Evolutionary conservation across 2,888 invertebrate genomes (phyloP).

Genomic region (Macrosiphum euphorbiae): DNA sequence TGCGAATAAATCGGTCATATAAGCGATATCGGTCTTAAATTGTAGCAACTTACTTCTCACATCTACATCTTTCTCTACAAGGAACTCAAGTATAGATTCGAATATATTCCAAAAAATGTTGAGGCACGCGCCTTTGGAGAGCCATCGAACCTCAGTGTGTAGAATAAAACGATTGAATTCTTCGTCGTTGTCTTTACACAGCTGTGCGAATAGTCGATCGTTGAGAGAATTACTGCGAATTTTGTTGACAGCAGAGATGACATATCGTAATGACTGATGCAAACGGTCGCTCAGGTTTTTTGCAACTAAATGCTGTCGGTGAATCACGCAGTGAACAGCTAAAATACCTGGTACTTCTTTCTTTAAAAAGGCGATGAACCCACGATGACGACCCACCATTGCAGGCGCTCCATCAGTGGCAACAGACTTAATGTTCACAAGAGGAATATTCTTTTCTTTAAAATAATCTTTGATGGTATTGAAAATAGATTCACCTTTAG

Average conservation of each 20-base stretch:
- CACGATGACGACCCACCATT: constrained; percentile 58
- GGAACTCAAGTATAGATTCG: constrained; percentile 69
- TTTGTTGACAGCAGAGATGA: constrained; percentile 66
- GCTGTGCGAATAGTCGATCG: constrained; percentile 62
- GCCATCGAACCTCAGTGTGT: constrained; percentile 59
- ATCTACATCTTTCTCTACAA: constrained; percentile 66
- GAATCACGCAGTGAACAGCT: constrained; percentile 66
- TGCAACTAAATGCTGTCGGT: constrained; percentile 42
- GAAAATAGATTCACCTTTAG: constrained; percentile 67
- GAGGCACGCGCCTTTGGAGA: constrained; percentile 65
- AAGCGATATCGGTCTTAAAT: constrained; percentile 68
- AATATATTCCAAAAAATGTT: constrained; percentile 67
- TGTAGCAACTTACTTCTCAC: constrained; percentile 68
- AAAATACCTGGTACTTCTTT: constrained; percentile 51
- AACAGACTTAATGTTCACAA: constrained; percentile 47
- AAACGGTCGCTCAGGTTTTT: constrained; percentile 66
- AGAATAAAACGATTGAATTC: constrained; percentile 64
- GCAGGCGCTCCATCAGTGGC: constrained; percentile 64
- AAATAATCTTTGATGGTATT: constrained; percentile 49
- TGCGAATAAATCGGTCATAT: constrained; percentile 69
- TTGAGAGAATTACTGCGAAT: constrained; percentile 65
- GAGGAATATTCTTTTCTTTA: constrained; percentile 39
- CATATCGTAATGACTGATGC: constrained; percentile 66
- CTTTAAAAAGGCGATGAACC: constrained; percentile 57
- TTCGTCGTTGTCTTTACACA: constrained; percentile 66